Evolutionary conservation across 1,140 invertebrate species (phyloP).

Genomic region (Megalonaias nervosa): DNA sequence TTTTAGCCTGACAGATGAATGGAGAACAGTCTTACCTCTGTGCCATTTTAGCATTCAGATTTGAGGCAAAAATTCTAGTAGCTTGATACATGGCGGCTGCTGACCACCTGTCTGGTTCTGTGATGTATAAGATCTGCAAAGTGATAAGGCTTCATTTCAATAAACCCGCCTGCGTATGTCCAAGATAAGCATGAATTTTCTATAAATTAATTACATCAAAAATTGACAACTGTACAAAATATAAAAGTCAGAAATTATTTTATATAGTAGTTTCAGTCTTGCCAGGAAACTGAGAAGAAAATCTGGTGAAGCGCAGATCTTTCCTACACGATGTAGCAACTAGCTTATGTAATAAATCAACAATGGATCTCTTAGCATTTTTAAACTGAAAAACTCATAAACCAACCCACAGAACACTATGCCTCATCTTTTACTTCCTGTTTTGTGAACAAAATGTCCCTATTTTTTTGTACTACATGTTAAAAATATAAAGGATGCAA

Average conservation of each 20-base stretch:
- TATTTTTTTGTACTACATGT: no score
- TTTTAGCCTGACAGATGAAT: no score
- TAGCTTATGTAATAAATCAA: no score
- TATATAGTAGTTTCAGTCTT: neutral
- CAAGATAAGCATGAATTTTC: neutral
- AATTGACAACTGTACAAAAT: neutral
- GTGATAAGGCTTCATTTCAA: neutral
- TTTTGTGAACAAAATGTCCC: no score
- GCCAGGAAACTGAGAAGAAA: neutral
- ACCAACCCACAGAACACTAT: neutral
- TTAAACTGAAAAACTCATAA: neutral
- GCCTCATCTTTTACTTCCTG: neutral
- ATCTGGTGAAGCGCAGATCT: no score
- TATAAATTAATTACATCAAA: neutral
- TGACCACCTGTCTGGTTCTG: conserved; percentile 77
- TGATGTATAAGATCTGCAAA: conserved; percentile 84
- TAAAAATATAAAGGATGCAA: no score
- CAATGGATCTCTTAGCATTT: neutral
- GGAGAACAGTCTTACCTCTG: conserved; percentile 77
- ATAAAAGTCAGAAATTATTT: neutral
- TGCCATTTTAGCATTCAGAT: conserved; percentile 96
- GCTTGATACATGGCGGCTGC: conserved; percentile 97
- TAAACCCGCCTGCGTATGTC: no score
- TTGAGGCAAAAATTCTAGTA: conserved; percentile 96
- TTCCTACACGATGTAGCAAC: no score